Base-by-base conservation (phyloP, 2,888 invertebrate species). In the Pilophorus perplexus region DNA sequence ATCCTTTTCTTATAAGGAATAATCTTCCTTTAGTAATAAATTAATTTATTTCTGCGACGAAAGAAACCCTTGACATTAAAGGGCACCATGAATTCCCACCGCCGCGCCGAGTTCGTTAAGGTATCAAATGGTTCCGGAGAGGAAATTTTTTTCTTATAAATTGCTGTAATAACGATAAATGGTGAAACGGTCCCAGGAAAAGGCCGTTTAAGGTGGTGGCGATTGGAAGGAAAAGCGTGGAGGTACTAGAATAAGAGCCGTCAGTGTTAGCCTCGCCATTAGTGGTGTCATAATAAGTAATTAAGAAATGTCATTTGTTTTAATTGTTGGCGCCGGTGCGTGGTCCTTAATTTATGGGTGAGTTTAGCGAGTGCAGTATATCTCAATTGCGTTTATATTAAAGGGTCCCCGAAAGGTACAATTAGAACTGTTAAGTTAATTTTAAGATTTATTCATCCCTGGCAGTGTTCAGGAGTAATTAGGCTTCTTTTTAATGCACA, bases 281-380 rank as follows among this genome's bases (percentile, higher is more conserved):
- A 69, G 70, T 70, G 66, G 66, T 70, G 68, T 72, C 71, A 72
- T 72, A 72, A 72, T 72, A 71, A 73, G 71, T 73, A 73, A 73
- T 73, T 73, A 73, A 73, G 73, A 73, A 72, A 72, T 71, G 72
- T 73, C 71, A 72, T 73, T 73, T 71, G 71, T 73, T 72, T 72
- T 71, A 73, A 73, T 73, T 73, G 72, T 72, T 71, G 70, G 67
- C 69, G 70, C 67, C 69, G 69, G 68, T 68, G 72, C 67, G 70
- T 69, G 67, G 65, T 23, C 52, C 54, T 62, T 68, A 67, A 69
- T 70, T 70, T 70, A 70, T 66, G 70, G 52, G 62, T 55, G 68
- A 68, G 67, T 70, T 70, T 70, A 70, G 67, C 65, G 68, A 67
- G 67, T 67, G 54, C 70, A 70, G 67, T 70, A 70, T 70, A 70